Evolutionary conservation across 2,113 vertebrate genomes (phyloP).

Genomic region (Anarhynchus alexandrinus): DNA sequence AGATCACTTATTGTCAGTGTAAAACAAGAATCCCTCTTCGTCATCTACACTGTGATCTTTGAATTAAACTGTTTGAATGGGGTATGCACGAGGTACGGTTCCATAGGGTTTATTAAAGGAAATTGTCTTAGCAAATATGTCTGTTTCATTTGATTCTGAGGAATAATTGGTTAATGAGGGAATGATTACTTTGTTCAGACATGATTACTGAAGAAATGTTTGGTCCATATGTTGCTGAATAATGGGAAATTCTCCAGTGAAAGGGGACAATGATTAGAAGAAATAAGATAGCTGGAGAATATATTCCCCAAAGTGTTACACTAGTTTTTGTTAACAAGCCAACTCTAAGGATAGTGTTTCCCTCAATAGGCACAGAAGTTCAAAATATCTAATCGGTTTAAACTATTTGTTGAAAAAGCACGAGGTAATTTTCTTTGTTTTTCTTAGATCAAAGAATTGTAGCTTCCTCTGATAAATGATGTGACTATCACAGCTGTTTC

Average conservation of each 20-base stretch:
- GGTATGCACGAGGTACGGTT: conserved; percentile 33
- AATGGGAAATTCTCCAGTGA: conserved; percentile 75
- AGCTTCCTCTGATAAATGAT: conserved; percentile 44
- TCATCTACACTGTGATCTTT: conserved; percentile 52
- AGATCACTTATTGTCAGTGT: conserved; percentile 59
- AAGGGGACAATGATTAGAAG: conserved; percentile 79
- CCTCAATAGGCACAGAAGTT: conserved; percentile 42
- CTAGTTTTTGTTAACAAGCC: conserved; percentile 68
- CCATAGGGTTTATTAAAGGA: conserved; percentile 75
- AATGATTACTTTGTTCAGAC: conserved; percentile 80
- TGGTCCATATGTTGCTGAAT: conserved; percentile 78
- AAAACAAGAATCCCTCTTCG: conserved; percentile 50
- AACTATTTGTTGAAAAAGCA: conserved; percentile 54
- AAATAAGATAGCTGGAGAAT: conserved; percentile 77
- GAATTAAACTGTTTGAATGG: conserved; percentile 54
- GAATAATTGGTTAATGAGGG: conserved; percentile 79
- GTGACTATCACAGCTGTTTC: conserved; percentile 35
- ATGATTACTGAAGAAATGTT: conserved; percentile 77
- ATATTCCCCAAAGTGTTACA: conserved; percentile 74
- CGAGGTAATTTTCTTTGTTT: conserved; percentile 50
- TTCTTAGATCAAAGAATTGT: conserved; percentile 48
- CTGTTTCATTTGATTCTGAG: conserved; percentile 74
- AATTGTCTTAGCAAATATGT: conserved; percentile 71
- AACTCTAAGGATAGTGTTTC: conserved; percentile 67
- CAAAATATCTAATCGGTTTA: conserved; percentile 58